A percentile compares a stretch with the other conserved stretches of the same genome.
These are phyloP conservation scores for Oceanites oceanicus DNA, from an alignment of 2,113 vertebrate species.

Conservation along the genomic window DNA sequence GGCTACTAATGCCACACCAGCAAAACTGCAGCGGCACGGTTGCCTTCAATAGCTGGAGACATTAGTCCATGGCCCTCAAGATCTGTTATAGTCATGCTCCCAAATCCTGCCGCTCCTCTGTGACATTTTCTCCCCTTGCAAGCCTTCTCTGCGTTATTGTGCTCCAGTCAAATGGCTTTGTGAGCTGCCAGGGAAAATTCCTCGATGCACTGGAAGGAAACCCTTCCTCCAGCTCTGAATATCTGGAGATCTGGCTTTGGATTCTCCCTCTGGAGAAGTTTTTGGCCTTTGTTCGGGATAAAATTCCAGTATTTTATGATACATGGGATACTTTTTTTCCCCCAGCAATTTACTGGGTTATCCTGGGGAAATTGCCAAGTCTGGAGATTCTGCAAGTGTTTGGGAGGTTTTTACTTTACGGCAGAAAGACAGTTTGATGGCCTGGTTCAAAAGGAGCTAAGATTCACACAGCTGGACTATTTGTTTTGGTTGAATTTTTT, in stretches of 20 bases:
- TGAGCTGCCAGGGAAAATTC: background rate
- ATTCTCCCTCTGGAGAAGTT: slow-evolving; percentile 23
- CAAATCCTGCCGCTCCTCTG: background rate
- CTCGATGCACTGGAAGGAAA: background rate
- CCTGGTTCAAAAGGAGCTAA: slow-evolving; percentile 61
- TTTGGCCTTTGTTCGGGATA: slow-evolving; percentile 9
- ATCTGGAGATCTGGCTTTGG: background rate
- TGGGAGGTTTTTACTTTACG: slow-evolving; percentile 49
- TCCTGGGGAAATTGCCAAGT: slow-evolving; percentile 64
- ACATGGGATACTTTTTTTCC: background rate
- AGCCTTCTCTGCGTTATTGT: background rate
- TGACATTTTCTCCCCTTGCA: background rate
- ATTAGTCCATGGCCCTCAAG: background rate
- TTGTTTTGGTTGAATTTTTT: slow-evolving; percentile 60
- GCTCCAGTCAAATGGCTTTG: background rate
- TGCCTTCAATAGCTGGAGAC: background rate
- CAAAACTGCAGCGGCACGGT: background rate
- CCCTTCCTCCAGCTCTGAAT: background rate
- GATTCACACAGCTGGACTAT: slow-evolving; percentile 62
- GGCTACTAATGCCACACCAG: background rate
- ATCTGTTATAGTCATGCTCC: background rate
- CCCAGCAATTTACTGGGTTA: slow-evolving; percentile 46
- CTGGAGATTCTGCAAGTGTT: slow-evolving; percentile 40
- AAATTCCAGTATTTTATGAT: slow-evolving; percentile 62
- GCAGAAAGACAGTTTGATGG: slow-evolving; percentile 61